Percentiles rank a stretch among this genome's conserved stretches.
phyloP scores from a whole-genome alignment of 2,113 vertebrate species.

The Pelecanoides urinatrix region DNA sequence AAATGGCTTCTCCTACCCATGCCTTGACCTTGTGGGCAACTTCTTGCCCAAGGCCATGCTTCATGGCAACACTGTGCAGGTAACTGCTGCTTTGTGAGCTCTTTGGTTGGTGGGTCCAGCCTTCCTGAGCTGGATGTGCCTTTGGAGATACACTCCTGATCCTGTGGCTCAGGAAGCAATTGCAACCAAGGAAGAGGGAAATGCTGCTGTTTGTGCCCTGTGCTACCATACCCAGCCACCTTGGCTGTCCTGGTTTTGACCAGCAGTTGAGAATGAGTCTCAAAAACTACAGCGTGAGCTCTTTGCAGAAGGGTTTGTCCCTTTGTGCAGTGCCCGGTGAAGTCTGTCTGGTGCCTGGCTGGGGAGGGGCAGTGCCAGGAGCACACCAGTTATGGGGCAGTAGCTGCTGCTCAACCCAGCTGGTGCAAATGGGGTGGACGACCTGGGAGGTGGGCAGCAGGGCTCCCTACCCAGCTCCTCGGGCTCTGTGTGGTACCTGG shows the following conservation, averaged over 20 bases:
- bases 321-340: neutral
- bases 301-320: neutral
- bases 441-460: neutral
- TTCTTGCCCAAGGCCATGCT: neutral
- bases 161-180: neutral
- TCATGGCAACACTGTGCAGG: neutral
- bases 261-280: neutral
- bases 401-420: neutral
- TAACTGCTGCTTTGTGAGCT: neutral
- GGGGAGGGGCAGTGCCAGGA: neutral
- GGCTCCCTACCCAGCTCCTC: neutral
- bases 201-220: neutral
- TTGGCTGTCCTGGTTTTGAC: neutral
- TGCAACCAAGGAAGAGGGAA: neutral
- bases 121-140: neutral
- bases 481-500: neutral
- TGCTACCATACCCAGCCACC: neutral
- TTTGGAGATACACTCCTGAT: neutral
- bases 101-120: neutral
- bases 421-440: accelerated
- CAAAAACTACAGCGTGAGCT: neutral
- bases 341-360: neutral
- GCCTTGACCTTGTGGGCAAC: neutral
- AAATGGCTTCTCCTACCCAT: neutral
- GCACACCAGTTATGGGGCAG: neutral